Percentiles rank a stretch among this genome's conserved stretches.
phyloP scores from a whole-genome alignment of 37 sponge, comb jelly and placozoan species.

The Amphimedon queenslandica region DNA sequence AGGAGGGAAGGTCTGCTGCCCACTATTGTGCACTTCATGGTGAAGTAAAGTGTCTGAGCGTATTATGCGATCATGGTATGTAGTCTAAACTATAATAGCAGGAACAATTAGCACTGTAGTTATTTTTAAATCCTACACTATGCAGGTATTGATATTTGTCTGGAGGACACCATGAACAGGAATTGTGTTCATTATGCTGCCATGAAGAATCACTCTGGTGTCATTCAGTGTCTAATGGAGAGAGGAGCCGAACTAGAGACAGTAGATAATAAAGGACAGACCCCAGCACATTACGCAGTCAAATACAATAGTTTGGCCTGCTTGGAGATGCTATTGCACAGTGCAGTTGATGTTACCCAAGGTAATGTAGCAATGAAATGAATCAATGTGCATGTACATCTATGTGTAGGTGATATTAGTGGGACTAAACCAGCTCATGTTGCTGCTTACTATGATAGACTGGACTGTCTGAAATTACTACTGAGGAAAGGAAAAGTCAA shows the following conservation, averaged over 20 bases:
- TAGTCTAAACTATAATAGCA: background rate
- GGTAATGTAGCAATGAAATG: constrained; percentile 23
- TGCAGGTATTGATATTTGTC: constrained; percentile 46
- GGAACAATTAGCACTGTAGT: too few species aligned
- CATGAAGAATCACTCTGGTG: constrained; percentile 40
- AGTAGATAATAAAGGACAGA: constrained; percentile 53
- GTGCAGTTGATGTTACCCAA: constrained; percentile 38
- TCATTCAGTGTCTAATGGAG: constrained; percentile 54
- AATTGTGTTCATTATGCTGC: constrained; percentile 70
- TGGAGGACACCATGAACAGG: constrained; percentile 50
- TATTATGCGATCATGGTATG: constrained; percentile 43
- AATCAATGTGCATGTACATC: background rate
- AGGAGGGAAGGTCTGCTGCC: constrained; percentile 50
- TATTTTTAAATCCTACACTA: too few species aligned
- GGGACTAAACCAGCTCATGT: constrained; percentile 61
- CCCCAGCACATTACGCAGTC: constrained; percentile 74
- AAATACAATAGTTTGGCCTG: constrained; percentile 40
- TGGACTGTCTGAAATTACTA: constrained; percentile 58
- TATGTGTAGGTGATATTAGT: constrained; percentile 31
- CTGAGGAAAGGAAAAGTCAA: constrained; percentile 33
- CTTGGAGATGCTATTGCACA: constrained; percentile 23
- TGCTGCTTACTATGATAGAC: constrained; percentile 32
- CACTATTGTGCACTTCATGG: constrained; percentile 73
- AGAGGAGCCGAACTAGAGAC: constrained; percentile 64
- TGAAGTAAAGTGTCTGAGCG: constrained; percentile 51